Evolutionary conservation across 1,140 invertebrate genomes (phyloP), one percentile per base, ranked within the genome.

Genomic region (Drosophila melanica): DNA sequence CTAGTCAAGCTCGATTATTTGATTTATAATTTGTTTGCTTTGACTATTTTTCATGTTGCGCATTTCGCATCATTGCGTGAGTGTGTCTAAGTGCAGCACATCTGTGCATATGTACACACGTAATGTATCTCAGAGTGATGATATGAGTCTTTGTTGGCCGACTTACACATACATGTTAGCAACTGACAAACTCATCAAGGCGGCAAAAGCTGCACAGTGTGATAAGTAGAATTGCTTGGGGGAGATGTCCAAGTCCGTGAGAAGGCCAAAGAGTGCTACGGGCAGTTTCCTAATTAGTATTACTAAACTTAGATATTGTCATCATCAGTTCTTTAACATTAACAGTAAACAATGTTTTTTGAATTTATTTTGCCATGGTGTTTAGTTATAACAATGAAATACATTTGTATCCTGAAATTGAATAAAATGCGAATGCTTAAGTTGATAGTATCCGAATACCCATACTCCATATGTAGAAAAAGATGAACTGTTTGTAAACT

Each of bases 31-130:
- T 79, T 79, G 64, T 60, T 75, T 74, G 78, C 77, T 63, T 73
- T 74, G 69, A 77, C 69, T 77, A 74, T 81, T 81, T 81, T 69
- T 69, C 79, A 81, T 77, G 70, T 77, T 81, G 79, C 75, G 75
- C 79, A 77, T 77, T 81, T 81, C 59, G 23, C 42, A 77, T 68
- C 54, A 37, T 33, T 35, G 42, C 35, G 30, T 53, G 20, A 27
- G 27, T 27, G 27, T 27, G 27, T 18, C 10, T 47, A 33, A 9
- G 33, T 41, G 35, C 33, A 11, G 20, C 7, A 51, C 33, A 35
- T 35, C 9, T 3, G 8, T 27, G 8, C 11, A 35, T 33, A 33
- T 35, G 4, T 47, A 45, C 27, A 39, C 14, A 33, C 63, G 20
- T 39, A 33, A 33, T 70, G 20, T 39, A 33, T 57, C 14, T 58